phyloP scores from a whole-genome alignment of 2,113 vertebrate species.

The Nanorana parkeri region DNA sequence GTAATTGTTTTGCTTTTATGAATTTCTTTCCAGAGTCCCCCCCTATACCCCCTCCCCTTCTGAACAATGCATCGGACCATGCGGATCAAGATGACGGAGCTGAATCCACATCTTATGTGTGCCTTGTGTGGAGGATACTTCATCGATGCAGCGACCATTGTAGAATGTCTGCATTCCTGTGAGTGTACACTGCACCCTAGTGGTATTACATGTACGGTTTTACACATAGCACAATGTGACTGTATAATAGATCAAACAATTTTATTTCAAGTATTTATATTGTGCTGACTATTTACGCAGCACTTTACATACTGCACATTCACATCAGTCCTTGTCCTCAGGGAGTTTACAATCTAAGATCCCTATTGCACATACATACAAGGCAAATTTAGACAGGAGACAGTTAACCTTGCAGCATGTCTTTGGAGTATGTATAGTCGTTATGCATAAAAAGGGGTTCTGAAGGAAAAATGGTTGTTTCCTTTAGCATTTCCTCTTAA shows the following conservation, averaged over 20 bases:
- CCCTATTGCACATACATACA: too few species aligned
- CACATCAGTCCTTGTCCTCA: too few species aligned
- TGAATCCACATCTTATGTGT: conserved; percentile 83
- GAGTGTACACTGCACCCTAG: conserved; percentile 66
- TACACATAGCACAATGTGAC: background rate
- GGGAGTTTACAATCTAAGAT: too few species aligned
- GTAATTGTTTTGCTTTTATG: background rate
- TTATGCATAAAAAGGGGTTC: too few species aligned
- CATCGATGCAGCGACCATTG: conserved; percentile 92
- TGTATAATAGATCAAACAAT: background rate
- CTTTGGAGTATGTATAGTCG: too few species aligned
- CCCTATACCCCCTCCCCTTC: conserved; percentile 32
- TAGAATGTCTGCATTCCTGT: conserved; percentile 96
- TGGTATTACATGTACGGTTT: background rate
- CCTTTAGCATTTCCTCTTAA: too few species aligned
- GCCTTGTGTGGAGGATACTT: conserved; percentile 92
- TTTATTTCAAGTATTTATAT: too few species aligned
- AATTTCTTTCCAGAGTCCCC: background rate
- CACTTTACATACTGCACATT: too few species aligned
- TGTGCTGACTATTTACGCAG: too few species aligned
- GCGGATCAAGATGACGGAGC: conserved; percentile 79
- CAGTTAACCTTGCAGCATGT: too few species aligned
- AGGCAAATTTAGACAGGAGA: too few species aligned
- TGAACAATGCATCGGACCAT: conserved; percentile 77
- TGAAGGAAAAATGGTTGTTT: too few species aligned